Conservation (phyloP, 2,113 vertebrate genomes). For the Ailuropoda melanoleuca region DNA sequence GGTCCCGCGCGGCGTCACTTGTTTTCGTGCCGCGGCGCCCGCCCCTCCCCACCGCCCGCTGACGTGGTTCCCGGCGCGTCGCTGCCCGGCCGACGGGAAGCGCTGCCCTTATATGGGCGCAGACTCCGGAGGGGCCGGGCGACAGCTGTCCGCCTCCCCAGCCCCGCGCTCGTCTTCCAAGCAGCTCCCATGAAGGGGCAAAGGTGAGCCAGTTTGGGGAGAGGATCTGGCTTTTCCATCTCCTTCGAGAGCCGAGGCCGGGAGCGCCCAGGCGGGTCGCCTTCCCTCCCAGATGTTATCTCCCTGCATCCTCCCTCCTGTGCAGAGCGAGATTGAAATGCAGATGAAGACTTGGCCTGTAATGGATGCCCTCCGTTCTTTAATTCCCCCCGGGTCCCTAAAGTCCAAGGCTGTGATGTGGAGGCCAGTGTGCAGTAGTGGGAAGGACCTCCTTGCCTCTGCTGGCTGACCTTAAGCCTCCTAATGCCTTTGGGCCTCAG, state of each 20-base stretch:
- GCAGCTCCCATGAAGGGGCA: neutral
- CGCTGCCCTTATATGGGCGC: slow-evolving; percentile 80
- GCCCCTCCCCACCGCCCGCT: slow-evolving; percentile 60
- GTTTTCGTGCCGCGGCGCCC: slow-evolving; percentile 39
- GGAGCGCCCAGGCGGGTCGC: neutral
- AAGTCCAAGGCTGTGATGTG: neutral
- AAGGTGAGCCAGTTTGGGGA: neutral
- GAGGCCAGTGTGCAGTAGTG: neutral
- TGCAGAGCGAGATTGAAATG: neutral
- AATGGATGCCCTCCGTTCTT: neutral
- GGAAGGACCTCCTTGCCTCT: neutral
- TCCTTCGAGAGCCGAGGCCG: neutral
- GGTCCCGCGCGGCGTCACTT: slow-evolving; percentile 58
- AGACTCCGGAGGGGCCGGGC: neutral
- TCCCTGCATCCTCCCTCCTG: neutral
- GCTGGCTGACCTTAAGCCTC: neutral
- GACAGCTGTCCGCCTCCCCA: slow-evolving; percentile 29
- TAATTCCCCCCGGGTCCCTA: neutral
- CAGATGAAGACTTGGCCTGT: neutral
- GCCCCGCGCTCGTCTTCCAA: neutral
- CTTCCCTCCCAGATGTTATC: neutral
- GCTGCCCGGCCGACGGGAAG: slow-evolving; percentile 71
- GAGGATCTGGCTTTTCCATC: neutral
- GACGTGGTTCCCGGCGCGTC: slow-evolving; percentile 78
- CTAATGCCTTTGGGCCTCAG: neutral